Conservation (phyloP, 2,113 vertebrate species). For the Lichenostomus cassidix region DNA sequence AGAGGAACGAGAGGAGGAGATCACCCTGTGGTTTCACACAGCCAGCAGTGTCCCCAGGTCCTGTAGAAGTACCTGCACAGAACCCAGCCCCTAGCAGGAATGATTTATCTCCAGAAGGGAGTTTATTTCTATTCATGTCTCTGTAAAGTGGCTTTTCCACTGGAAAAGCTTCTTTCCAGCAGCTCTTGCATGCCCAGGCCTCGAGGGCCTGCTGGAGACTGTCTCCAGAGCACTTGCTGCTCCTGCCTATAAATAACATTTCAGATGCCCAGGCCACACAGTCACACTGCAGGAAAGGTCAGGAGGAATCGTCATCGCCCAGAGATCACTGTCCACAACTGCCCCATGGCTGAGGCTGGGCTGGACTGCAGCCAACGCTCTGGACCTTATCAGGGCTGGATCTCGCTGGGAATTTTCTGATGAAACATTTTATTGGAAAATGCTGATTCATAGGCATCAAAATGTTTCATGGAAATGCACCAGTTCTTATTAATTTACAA, state of each 20-base stretch:
- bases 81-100: background rate
- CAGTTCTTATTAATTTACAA: conserved; percentile 41
- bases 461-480: conserved; percentile 27
- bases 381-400: background rate
- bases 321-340: background rate
- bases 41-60: rapidly evolving
- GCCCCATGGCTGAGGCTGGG: background rate
- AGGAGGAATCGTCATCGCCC: background rate
- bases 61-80: rapidly evolving
- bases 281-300: conserved; percentile 54
- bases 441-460: conserved; percentile 54
- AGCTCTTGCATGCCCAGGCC: background rate
- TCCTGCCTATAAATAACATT: conserved; percentile 56
- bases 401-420: conserved; percentile 33
- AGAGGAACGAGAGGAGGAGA: background rate
- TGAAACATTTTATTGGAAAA: conserved; percentile 50
- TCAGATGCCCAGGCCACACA: conserved; percentile 51
- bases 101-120: background rate
- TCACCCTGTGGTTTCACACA: background rate
- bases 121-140: background rate
- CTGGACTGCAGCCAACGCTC: background rate
- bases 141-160: conserved; percentile 12
- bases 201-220: conserved; percentile 29
- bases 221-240: conserved; percentile 18
- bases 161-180: background rate